Conservation (phyloP, 2,888 invertebrate genomes). For the Ochropleura leucogaster region DNA sequence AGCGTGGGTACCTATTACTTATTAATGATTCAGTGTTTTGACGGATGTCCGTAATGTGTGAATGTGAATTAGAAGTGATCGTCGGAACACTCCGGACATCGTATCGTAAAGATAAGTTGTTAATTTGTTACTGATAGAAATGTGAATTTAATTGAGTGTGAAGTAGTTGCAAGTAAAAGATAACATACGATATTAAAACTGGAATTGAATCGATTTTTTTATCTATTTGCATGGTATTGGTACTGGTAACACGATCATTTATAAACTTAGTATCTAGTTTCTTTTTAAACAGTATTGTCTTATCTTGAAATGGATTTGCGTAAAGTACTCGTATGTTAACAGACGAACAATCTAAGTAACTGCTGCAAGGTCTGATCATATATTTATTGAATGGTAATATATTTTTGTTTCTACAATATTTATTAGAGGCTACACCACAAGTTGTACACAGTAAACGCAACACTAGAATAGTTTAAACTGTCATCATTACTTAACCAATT, state of each 20-base stretch:
- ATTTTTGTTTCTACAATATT: too few relatives aligned
- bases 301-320: neutral
- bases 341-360: neutral
- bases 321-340: neutral
- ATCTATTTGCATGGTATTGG: neutral
- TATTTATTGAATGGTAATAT: constrained; percentile 5
- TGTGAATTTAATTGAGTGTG: constrained; percentile 41
- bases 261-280: neutral
- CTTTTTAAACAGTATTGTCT: neutral
- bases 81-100: constrained; percentile 17
- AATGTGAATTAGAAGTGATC: constrained; percentile 37
- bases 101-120: constrained; percentile 25
- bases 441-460: constrained; percentile 6
- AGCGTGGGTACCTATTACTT: constrained; percentile 17
- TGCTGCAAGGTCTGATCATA: neutral
- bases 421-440: neutral
- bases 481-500: constrained; percentile 65
- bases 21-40: constrained; percentile 56
- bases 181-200: constrained; percentile 6
- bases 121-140: constrained; percentile 27
- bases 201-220: constrained; percentile 2
- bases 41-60: constrained; percentile 50
- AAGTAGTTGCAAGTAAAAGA: constrained; percentile 5
- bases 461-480: constrained; percentile 42
- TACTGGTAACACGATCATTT: constrained; percentile 11